These are phyloP conservation scores for Taeniopygia guttata DNA, from an alignment of 2,797 vertebrate genomes.

Conservation along the genomic window DNA sequence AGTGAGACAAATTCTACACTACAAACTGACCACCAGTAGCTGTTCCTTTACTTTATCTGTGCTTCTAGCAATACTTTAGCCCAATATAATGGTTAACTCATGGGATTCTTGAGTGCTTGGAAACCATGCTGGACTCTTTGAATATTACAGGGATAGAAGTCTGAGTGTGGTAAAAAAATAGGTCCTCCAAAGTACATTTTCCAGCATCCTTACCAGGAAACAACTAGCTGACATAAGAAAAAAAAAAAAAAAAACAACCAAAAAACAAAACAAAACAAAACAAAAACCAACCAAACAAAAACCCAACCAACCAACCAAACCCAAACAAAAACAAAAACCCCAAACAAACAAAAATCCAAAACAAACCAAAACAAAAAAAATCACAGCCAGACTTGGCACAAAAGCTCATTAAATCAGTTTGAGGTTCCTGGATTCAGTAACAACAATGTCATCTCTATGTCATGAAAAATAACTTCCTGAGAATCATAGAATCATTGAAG, in stretches of 20 bases:
- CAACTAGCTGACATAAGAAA: neutral
- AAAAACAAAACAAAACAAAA: neutral
- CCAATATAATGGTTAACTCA: neutral
- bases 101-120: neutral
- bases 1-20: neutral
- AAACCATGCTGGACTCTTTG: neutral
- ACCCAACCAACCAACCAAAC: neutral
- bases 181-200: neutral
- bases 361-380: neutral
- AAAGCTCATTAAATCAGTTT: neutral
- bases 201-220: neutral
- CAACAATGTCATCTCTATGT: neutral
- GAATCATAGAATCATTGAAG: neutral
- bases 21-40: neutral
- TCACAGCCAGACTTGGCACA: neutral
- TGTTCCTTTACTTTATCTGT: neutral
- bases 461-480: conserved; percentile 1
- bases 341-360: neutral
- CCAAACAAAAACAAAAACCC: neutral
- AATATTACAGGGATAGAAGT: neutral
- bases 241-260: neutral
- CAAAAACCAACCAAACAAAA: neutral
- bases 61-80: neutral
- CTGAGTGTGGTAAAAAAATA: neutral
- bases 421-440: neutral